Conservation (phyloP, 2,113 vertebrate species). For the Oreochromis tanganicae region DNA sequence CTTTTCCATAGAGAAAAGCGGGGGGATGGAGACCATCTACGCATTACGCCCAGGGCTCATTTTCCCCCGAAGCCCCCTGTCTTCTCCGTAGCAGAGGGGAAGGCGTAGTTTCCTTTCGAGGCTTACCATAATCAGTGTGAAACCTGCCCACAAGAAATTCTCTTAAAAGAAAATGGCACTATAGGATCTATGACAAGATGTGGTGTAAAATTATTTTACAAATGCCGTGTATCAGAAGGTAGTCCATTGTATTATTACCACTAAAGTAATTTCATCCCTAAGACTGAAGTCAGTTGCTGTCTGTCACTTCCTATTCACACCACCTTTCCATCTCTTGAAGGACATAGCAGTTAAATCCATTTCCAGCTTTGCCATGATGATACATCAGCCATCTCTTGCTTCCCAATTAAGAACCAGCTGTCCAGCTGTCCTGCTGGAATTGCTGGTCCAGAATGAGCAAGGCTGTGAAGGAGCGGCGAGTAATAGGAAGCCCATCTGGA, state of each 20-base stretch:
- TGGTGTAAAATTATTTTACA: not conserved
- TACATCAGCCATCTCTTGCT: not conserved
- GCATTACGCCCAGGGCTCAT: slow-evolving; percentile 37
- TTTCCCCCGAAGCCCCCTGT: slow-evolving; percentile 39
- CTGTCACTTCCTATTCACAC: not conserved
- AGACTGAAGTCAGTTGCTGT: not conserved
- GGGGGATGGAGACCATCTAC: slow-evolving; percentile 37
- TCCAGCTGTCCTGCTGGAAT: slow-evolving; percentile 18
- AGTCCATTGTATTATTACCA: not conserved
- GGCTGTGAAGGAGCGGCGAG: slow-evolving; percentile 16
- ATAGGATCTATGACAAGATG: not conserved
- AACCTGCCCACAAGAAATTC: slow-evolving; percentile 3
- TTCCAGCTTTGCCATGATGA: not conserved
- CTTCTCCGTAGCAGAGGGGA: not conserved
- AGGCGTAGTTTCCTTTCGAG: slow-evolving; percentile 24
- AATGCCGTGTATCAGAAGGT: not conserved
- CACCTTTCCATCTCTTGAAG: not conserved
- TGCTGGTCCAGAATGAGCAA: slow-evolving; percentile 35
- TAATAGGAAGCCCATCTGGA: slow-evolving; percentile 63
- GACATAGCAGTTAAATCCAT: not conserved
- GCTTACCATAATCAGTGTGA: slow-evolving; percentile 2
- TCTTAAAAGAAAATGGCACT: not conserved
- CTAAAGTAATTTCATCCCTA: not conserved
- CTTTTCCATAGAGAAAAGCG: slow-evolving; percentile 45
- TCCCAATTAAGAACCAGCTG: slow-evolving; percentile 27